These are phyloP conservation scores for Ciconia stormi DNA, from an alignment of 2,113 vertebrate genomes.

Conservation along the genomic window DNA sequence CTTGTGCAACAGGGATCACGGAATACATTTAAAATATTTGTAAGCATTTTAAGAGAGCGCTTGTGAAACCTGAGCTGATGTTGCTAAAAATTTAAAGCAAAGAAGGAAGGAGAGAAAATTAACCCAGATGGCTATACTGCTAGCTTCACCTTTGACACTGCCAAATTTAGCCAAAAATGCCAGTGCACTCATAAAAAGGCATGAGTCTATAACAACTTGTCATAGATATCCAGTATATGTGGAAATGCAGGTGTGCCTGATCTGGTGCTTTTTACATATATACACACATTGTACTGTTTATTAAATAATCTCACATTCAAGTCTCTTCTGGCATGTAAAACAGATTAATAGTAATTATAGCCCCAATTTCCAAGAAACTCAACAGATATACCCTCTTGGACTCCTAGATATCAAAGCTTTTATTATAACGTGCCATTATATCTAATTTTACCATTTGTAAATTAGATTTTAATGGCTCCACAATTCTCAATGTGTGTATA, in stretches of 20 bases:
- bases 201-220: neutral
- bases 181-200: neutral
- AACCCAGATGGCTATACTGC: neutral
- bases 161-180: slow-evolving; percentile 28
- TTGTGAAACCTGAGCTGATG: neutral
- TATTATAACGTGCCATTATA: slow-evolving; percentile 22
- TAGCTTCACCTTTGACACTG: neutral
- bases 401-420: neutral
- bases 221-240: neutral
- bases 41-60: neutral
- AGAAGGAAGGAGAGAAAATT: slow-evolving; percentile 26
- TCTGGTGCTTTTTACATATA: neutral
- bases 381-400: neutral
- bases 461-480: slow-evolving; percentile 45
- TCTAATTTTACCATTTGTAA: slow-evolving; percentile 54
- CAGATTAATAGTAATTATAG: neutral
- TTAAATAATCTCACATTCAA: neutral
- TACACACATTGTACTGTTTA: neutral
- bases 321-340: neutral
- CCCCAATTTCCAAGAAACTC: neutral
- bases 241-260: neutral
- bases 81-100: slow-evolving; percentile 4
- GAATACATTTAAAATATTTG: slow-evolving; percentile 2
- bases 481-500: slow-evolving; percentile 21
- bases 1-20: slow-evolving; percentile 23